Conservation (phyloP, 2,113 vertebrate species). For the Benitochromis conjunctus region DNA sequence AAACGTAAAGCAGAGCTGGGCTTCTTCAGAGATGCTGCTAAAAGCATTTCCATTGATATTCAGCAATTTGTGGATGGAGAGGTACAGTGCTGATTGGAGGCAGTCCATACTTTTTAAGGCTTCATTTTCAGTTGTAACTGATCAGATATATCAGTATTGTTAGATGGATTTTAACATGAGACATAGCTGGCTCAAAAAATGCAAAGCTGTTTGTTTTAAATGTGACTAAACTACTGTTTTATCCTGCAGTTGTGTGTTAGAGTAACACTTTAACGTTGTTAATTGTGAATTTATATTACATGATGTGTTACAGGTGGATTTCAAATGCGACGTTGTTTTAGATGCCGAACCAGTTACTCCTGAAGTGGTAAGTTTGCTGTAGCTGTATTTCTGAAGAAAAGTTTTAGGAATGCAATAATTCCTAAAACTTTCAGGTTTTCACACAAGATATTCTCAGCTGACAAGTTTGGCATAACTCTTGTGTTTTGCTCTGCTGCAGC, state of each 20-base stretch:
- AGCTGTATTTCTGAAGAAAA: background rate
- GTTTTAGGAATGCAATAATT: background rate
- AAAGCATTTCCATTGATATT: constrained; percentile 64
- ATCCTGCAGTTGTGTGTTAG: background rate
- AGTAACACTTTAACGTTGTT: background rate
- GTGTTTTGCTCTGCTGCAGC: constrained; percentile 7
- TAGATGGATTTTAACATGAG: background rate
- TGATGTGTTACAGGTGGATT: constrained; percentile 54
- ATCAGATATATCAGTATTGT: background rate
- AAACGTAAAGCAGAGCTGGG: constrained; percentile 82
- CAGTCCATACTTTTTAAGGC: background rate
- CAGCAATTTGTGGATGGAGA: constrained; percentile 76
- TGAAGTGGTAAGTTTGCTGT: constrained; percentile 33
- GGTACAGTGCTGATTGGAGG: background rate
- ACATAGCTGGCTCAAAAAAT: background rate
- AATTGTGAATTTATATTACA: background rate
- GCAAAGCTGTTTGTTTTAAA: background rate
- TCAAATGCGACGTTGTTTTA: constrained; percentile 67
- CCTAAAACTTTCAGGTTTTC: background rate
- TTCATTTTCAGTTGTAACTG: background rate
- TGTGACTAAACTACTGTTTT: background rate
- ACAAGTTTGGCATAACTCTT: background rate
- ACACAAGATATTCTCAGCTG: background rate
- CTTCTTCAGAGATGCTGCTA: constrained; percentile 68
- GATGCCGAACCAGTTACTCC: constrained; percentile 53